Evolutionary conservation across 1,140 invertebrate genomes (phyloP).

Genomic region (Stegodyphus dumicola): DNA sequence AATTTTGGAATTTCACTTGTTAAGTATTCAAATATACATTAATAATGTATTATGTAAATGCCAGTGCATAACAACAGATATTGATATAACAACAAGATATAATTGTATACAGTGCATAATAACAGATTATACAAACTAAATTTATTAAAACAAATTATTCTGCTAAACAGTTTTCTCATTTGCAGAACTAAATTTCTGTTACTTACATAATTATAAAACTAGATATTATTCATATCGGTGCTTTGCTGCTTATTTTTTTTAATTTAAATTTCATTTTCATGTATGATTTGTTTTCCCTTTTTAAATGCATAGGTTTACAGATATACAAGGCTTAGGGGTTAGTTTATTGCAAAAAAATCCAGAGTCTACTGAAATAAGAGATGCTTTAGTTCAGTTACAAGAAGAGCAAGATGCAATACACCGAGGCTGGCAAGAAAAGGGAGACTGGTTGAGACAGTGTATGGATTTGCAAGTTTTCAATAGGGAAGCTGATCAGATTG

Average conservation of each 20-base stretch:
- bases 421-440: slow-evolving; percentile 83
- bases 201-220: too few species aligned
- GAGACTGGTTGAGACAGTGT: slow-evolving; percentile 84
- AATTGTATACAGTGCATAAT: too few species aligned
- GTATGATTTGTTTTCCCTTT: not conserved
- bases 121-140: too few species aligned
- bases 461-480: slow-evolving; percentile 87
- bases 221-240: too few species aligned
- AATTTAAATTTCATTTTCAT: slow-evolving; percentile 9
- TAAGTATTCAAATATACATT: too few species aligned
- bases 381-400: slow-evolving; percentile 79
- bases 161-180: too few species aligned
- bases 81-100: too few species aligned
- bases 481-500: slow-evolving; percentile 96
- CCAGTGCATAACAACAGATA: too few species aligned
- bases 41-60: too few species aligned
- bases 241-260: not conserved
- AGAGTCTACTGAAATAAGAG: slow-evolving; percentile 67
- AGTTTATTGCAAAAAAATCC: slow-evolving; percentile 68
- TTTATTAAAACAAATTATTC: too few species aligned
- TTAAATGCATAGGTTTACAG: slow-evolving; percentile 73
- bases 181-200: too few species aligned
- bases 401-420: slow-evolving; percentile 81
- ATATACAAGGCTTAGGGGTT: slow-evolving; percentile 70
- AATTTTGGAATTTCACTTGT: too few species aligned